These are phyloP conservation scores for Xiphias gladius DNA, from an alignment of 2,113 vertebrate genomes.

Conservation along the genomic window DNA sequence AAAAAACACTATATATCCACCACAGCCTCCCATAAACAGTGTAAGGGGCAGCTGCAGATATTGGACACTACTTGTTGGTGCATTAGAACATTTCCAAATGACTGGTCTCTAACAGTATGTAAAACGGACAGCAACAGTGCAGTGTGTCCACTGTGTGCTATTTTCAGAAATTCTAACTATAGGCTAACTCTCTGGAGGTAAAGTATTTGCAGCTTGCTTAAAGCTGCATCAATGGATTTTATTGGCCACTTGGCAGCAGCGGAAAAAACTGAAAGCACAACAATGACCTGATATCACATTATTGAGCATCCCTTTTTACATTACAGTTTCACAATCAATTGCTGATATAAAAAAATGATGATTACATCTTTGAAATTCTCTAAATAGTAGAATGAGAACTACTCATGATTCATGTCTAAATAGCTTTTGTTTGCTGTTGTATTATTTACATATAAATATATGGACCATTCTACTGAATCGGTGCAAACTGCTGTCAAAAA, in stretches of 20 bases:
- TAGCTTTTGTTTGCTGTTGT: too few species aligned
- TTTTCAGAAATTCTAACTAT: neutral
- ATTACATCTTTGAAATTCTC: neutral
- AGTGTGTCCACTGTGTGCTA: neutral
- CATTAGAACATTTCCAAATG: neutral
- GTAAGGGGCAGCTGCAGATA: constrained; percentile 6
- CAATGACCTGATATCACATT: neutral
- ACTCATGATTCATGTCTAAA: neutral
- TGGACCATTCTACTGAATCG: too few species aligned
- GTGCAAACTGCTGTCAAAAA: too few species aligned
- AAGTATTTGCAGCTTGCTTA: neutral
- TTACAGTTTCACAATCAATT: neutral
- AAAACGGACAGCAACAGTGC: neutral
- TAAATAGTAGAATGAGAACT: neutral
- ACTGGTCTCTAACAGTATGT: neutral
- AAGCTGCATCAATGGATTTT: neutral
- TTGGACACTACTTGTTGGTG: neutral
- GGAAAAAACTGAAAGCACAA: neutral
- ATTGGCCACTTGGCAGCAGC: neutral
- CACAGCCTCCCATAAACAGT: neutral
- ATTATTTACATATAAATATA: too few species aligned
- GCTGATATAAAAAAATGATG: neutral
- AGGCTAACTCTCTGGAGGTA: neutral
- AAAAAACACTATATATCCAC: neutral
- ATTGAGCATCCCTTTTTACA: neutral